Base-by-base conservation (phyloP, 2,113 vertebrate species). In the Gallinago jamesoni region DNA sequence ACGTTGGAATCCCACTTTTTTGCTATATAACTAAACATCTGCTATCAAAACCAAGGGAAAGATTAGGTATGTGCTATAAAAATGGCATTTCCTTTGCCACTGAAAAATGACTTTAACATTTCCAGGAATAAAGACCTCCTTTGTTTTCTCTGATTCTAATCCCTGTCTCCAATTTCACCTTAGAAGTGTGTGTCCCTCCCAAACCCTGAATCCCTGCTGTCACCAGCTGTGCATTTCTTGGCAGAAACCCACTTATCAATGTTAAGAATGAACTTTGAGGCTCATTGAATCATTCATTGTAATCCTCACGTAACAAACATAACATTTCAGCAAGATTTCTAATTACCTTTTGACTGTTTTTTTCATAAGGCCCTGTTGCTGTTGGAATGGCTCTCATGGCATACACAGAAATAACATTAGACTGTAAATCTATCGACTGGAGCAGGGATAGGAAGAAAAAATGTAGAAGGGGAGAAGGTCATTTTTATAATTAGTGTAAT, bases 81-180 rank as follows among this genome's bases (percentile, higher is more conserved):
- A 96, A 92, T 93, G 94, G 93, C 93, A 96, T 96, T 96, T 96
- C 96, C 91, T 95, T 94, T 97, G 95, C 95, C 89, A 94, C 95
- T 97, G 95, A 96, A 89, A 96, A 96, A 96, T 92, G 21, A 94
- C 89, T 95, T 94, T 95, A 96, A 95, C 95, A 96, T 96, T 97
- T 97, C 74, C 84, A 96, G 87, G 77, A 94, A 95, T 92, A 96
- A 96, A 97, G 92, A 73, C 87, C 62, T 90, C 84, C 92, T 96
- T 97, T 97, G 95, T 96, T 95, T 95, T 93, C 89, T 79, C 45
- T 0, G 2, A 67, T 89, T 95, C 89, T 96, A 95, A 94, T 81
- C 53, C 55, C 27, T 87, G 60, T 94, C 90, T 97, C 76, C 45
- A 77, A 10, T 96, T 97, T 97, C 80, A 81, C 91, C 94, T 94